These are phyloP conservation scores for Yponomeuta sedellus DNA, from an alignment of 2,888 invertebrate genomes.

Conservation along the genomic window DNA sequence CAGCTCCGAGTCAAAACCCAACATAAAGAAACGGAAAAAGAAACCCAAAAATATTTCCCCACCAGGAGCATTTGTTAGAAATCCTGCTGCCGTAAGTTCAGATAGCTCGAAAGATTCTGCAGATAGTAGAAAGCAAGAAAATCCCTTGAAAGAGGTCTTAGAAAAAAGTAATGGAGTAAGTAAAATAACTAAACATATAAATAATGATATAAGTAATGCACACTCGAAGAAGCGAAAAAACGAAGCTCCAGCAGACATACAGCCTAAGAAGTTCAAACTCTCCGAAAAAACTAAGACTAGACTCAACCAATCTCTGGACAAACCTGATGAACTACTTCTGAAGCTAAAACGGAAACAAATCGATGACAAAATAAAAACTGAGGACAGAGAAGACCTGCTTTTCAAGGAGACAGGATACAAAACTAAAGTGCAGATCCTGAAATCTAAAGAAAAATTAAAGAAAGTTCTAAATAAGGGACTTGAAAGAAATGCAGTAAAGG, in stretches of 20 bases:
- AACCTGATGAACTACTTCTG: conserved; percentile 43
- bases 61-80: background rate
- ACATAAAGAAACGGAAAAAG: background rate
- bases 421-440: conserved; percentile 19
- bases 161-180: background rate
- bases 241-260: background rate
- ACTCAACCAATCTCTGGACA: conserved; percentile 26
- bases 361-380: conserved; percentile 37
- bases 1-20: background rate
- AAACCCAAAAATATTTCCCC: background rate
- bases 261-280: background rate
- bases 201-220: background rate
- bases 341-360: conserved; percentile 49
- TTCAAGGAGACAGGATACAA: conserved; percentile 27
- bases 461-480: conserved; percentile 31
- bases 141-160: background rate
- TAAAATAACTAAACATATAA: background rate
- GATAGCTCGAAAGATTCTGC: background rate
- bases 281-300: background rate
- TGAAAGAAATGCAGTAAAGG: conserved; percentile 41
- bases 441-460: conserved; percentile 37
- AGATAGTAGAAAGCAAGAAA: background rate
- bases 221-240: background rate
- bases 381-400: conserved; percentile 38
- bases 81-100: background rate